Conservation (phyloP, 1,140 invertebrate genomes). For the Gonatopus flavifemur region DNA sequence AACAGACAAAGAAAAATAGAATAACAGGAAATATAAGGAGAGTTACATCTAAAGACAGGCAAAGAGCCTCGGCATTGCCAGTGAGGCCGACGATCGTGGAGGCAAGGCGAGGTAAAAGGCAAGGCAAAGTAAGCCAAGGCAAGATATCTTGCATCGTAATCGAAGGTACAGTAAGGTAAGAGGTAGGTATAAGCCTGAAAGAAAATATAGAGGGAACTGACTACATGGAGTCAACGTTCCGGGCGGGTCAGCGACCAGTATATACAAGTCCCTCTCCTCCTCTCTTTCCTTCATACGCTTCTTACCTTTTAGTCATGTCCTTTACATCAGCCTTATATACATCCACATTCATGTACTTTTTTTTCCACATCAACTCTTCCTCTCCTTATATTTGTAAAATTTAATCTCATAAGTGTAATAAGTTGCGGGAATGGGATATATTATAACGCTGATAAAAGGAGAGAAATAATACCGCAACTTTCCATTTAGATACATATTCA, state of each 20-base stretch:
- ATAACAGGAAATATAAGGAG: background rate
- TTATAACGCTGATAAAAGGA: no score
- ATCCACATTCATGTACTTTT: background rate
- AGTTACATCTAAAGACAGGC: background rate
- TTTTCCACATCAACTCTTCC: constrained; percentile 8
- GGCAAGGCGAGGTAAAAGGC: constrained; percentile 18
- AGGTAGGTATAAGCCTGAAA: constrained; percentile 35
- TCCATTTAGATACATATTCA: no score
- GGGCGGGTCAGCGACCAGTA: constrained; percentile 57
- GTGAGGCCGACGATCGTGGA: no score
- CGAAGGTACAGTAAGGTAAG: constrained; percentile 35
- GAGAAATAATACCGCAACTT: no score
- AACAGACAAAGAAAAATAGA: no score
- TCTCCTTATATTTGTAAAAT: no score
- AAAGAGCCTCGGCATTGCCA: background rate
- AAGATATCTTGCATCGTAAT: constrained; percentile 36
- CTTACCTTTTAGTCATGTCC: background rate
- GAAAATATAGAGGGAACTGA: constrained; percentile 49
- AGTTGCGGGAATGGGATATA: no score
- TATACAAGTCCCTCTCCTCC: constrained; percentile 27
- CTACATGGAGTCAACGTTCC: constrained; percentile 59
- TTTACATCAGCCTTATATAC: constrained; percentile 11
- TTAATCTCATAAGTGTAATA: no score
- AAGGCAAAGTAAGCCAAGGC: constrained; percentile 25
- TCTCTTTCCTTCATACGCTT: constrained; percentile 18